phyloP scores from a whole-genome alignment of 2,797 vertebrate genomes.

The Anabacerthia variegaticeps region DNA sequence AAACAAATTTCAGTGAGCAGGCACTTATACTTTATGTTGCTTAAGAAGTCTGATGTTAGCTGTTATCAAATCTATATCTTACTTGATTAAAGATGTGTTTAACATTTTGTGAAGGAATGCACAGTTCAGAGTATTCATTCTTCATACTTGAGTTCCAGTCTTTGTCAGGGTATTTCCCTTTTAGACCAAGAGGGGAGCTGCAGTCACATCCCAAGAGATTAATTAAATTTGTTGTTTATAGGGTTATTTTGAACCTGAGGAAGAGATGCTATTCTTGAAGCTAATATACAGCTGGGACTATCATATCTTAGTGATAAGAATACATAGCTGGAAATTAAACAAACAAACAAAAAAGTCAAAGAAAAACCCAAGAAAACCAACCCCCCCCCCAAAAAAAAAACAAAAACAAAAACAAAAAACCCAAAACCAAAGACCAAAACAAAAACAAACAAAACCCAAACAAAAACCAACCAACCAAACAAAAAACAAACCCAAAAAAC shows the following conservation, averaged over 20 bases:
- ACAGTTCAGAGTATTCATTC: neutral
- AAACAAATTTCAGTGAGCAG: neutral
- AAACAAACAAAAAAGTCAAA: neutral
- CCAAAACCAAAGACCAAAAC: too few relatives aligned
- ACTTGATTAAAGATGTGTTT: neutral
- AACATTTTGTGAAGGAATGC: neutral
- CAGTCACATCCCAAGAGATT: neutral
- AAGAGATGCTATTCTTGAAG: neutral
- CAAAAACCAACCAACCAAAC: too few relatives aligned
- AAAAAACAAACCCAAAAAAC: too few relatives aligned
- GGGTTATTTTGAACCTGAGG: neutral
- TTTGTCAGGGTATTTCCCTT: neutral
- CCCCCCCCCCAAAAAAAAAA: too few relatives aligned
- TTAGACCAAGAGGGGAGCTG: neutral
- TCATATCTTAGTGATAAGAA: neutral
- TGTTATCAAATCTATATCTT: neutral
- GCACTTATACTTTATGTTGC: neutral
- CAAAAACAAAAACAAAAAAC: too few relatives aligned
- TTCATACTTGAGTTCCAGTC: neutral
- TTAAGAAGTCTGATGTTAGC: neutral
- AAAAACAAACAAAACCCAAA: too few relatives aligned
- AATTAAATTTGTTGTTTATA: neutral
- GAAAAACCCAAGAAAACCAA: too few relatives aligned
- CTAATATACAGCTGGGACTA: neutral
- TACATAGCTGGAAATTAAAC: neutral